phyloP scores from a whole-genome alignment of 2,113 vertebrate species.

The Aphyosemion australe region DNA sequence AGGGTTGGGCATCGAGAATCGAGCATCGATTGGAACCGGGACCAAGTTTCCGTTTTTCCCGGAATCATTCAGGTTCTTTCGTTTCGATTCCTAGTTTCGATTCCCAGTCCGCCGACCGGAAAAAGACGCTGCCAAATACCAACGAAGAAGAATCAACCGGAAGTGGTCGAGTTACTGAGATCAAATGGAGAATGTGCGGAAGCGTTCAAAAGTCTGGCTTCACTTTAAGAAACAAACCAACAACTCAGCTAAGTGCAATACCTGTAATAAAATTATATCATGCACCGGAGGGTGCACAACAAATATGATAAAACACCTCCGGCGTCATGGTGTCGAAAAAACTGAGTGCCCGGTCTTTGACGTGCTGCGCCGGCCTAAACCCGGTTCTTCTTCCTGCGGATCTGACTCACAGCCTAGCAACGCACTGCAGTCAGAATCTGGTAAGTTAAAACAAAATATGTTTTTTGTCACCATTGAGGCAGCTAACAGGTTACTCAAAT shows the following conservation, averaged over 20 bases:
- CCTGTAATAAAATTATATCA: neutral
- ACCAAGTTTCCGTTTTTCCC: too few species aligned
- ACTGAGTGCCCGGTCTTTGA: neutral
- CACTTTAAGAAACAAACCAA: neutral
- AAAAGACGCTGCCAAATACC: too few species aligned
- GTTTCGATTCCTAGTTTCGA: too few species aligned
- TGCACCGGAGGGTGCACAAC: neutral
- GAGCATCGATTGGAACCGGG: too few species aligned
- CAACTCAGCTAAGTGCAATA: neutral
- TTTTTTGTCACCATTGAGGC: neutral
- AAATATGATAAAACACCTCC: neutral
- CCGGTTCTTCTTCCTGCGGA: neutral
- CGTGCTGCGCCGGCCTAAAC: neutral
- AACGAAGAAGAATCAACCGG: too few species aligned
- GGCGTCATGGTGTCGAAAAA: neutral
- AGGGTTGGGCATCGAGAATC: too few species aligned
- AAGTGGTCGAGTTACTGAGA: too few species aligned
- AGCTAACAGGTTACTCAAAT: neutral
- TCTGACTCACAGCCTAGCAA: neutral
- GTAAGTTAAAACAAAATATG: neutral
- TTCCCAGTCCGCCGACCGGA: too few species aligned
- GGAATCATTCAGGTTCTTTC: too few species aligned
- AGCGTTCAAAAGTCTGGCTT: too few species aligned
- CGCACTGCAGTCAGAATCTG: too few species aligned
- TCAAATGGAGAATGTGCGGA: too few species aligned